phyloP scores from a whole-genome alignment of 2,888 invertebrate species.

The Noctua janthina region DNA sequence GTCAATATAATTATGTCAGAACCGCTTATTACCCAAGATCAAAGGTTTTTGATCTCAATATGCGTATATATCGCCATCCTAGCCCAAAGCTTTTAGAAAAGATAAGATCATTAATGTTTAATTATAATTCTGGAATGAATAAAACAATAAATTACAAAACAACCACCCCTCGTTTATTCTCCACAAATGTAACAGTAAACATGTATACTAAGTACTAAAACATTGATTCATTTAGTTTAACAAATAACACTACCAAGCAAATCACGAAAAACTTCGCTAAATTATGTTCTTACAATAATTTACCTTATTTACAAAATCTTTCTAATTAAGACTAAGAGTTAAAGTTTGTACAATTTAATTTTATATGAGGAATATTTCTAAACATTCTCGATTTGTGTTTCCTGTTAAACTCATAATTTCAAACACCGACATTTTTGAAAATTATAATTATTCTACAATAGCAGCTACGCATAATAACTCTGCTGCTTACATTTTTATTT shows the following conservation, averaged over 20 bases:
- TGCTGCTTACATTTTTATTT: slow-evolving; percentile 41
- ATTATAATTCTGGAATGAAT: slow-evolving; percentile 6
- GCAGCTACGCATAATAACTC: slow-evolving; percentile 10
- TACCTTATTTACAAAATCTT: slow-evolving; percentile 56
- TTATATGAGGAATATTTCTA: slow-evolving; percentile 22
- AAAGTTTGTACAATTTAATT: slow-evolving; percentile 56
- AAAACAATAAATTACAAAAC: slow-evolving; percentile 64
- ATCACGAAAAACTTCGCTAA: slow-evolving; percentile 39
- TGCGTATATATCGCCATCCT: background rate
- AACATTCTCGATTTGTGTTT: slow-evolving; percentile 65
- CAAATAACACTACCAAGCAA: slow-evolving; percentile 60
- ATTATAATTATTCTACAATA: background rate
- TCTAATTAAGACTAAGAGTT: slow-evolving; percentile 30
- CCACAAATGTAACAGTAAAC: slow-evolving; percentile 68
- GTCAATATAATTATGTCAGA: background rate
- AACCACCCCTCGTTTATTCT: slow-evolving; percentile 75
- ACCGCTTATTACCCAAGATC: background rate
- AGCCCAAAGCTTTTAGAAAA: background rate
- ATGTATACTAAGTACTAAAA: slow-evolving; percentile 65
- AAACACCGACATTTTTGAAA: slow-evolving; percentile 67
- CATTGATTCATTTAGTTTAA: slow-evolving; percentile 51
- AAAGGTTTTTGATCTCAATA: background rate
- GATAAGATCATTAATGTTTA: background rate
- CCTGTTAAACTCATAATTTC: slow-evolving; percentile 72
- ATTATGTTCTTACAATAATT: slow-evolving; percentile 34